Conservation (phyloP, 1,140 invertebrate genomes). For the Papilio helenus region DNA sequence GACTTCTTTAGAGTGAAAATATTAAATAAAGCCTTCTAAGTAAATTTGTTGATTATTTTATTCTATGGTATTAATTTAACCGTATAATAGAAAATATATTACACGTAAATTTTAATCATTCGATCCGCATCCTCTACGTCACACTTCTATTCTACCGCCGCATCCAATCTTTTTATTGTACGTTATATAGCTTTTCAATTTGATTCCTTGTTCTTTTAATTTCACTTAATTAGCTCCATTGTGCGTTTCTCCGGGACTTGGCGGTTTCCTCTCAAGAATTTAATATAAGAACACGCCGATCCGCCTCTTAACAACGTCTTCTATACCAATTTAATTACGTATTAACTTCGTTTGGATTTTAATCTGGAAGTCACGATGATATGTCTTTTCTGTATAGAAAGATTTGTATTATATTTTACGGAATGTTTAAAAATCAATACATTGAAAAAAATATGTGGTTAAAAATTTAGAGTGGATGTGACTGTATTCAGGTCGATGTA, state of each 20-base stretch:
- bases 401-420: neutral
- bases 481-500: no score
- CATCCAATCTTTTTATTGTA: conserved; percentile 50
- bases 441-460: neutral
- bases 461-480: no score
- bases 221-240: conserved; percentile 61
- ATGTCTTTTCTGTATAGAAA: neutral
- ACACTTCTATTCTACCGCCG: conserved; percentile 23
- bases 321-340: conserved; percentile 14
- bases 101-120: no score
- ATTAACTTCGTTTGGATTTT: conserved; percentile 8
- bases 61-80: no score
- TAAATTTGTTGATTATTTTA: no score
- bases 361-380: neutral
- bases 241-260: conserved; percentile 53
- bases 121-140: neutral
- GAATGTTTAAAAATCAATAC: no score
- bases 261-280: conserved; percentile 49
- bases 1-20: no score
- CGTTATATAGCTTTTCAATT: conserved; percentile 58
- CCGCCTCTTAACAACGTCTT: conserved; percentile 18
- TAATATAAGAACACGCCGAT: conserved; percentile 22
- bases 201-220: conserved; percentile 50
- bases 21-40: no score
- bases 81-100: no score